Percentiles rank a stretch among this genome's conserved stretches.
Conservation (phyloP, 2,113 vertebrate genomes). For the Pomatorhinus ruficollis region DNA sequence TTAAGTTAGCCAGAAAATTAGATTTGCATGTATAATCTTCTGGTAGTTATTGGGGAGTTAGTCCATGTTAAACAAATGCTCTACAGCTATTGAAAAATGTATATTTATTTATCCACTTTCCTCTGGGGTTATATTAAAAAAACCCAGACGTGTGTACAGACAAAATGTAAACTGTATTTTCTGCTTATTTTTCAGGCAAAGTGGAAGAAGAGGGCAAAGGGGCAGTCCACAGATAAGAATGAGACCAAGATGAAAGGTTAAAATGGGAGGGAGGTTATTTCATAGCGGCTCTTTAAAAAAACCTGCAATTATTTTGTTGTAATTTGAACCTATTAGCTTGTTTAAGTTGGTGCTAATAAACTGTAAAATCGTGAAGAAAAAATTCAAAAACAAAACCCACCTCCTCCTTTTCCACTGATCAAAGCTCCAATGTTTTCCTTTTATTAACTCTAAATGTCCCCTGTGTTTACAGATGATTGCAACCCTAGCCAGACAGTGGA, state of each 20-base stretch:
- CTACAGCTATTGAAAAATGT: neutral
- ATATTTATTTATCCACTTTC: conserved; percentile 24
- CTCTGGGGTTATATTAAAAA: neutral
- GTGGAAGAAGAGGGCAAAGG: neutral
- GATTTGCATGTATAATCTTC: conserved; percentile 16
- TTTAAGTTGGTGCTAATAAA: conserved; percentile 40
- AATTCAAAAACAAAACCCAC: neutral
- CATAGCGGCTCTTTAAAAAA: neutral
- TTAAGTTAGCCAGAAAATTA: conserved; percentile 49
- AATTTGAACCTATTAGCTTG: conserved; percentile 38
- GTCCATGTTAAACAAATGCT: conserved; percentile 39
- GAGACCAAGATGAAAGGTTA: conserved; percentile 32
- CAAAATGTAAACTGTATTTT: conserved; percentile 22
- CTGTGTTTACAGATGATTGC: conserved; percentile 25
- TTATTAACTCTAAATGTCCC: conserved; percentile 26
- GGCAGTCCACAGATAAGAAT: conserved; percentile 21
- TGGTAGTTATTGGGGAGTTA: neutral
- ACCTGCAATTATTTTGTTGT: conserved; percentile 16
- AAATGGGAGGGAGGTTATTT: neutral
- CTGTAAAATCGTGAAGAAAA: conserved; percentile 3
- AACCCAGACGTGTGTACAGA: neutral
- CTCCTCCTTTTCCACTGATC: conserved; percentile 6
- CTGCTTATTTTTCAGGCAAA: conserved; percentile 26
- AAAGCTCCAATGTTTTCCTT: conserved; percentile 28
- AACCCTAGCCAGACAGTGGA: neutral